Evolutionary conservation across 2,888 invertebrate genomes (phyloP), one percentile per base, ranked within the genome.

Genomic region (Synergus japonicus): DNA sequence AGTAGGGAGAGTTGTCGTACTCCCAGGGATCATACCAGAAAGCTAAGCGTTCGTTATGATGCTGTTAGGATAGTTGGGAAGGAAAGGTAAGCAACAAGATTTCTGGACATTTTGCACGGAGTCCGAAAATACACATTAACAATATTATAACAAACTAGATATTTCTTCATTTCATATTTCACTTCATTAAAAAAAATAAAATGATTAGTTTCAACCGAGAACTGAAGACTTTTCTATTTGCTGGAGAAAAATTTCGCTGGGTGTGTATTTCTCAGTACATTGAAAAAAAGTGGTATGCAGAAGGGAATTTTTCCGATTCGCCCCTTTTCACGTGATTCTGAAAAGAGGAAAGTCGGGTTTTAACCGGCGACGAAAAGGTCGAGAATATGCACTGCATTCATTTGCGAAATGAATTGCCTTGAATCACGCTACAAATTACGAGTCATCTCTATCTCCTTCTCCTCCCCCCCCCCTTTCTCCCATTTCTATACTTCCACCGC

Each of bases 21-120:
- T 49, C 88, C 88, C 43, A 84, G 87, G 64, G 85, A 87, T 79
- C 89, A 88, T 49, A 85, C 85, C 12, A 87, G 89, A 78, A 90
- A 89, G 82, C 87, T 87, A 69, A 88, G 90, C 80, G 84, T 89
- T 15, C 87, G 90, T 5, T 90, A 89, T 83, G 89, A 90, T 76
- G 90, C 86, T 29, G 89, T 90, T 44, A 89, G 90, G 76, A 85
- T 86, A 5, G 86, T 83, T 37, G 85, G 85, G 69, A 86, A 79
- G 60, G 83, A 84, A 80, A 88, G 89, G 89, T 89, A 85, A 65
- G 65, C 37, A 65, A 65, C 3, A 15, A 49, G 9, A 4, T 15
- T 3, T 10, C 10, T 49, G 9, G 58, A 3, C 18, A 58, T 18
- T 58, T 18, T 1, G 2, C 18, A 18, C 5, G 3, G 4, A 7